Conservation (phyloP, 1,140 invertebrate species). For the Prorops nasuta region DNA sequence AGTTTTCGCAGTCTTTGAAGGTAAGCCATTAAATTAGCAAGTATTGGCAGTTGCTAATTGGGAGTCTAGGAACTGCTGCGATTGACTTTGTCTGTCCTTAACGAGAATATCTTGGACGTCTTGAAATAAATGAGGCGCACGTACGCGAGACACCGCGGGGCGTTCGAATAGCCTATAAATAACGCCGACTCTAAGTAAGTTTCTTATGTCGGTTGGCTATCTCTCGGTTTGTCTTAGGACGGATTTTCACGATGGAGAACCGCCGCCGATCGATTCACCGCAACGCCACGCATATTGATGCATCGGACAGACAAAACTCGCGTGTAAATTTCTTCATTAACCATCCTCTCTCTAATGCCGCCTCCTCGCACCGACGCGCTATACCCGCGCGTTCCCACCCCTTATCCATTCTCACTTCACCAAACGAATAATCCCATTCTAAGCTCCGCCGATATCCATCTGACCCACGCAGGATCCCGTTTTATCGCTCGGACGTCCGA, state of each 20-base stretch:
- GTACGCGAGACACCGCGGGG: conserved; percentile 26
- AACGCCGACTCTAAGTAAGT: conserved; percentile 21
- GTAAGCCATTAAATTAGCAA: too few species aligned
- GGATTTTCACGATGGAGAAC: conserved; percentile 36
- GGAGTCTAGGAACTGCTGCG: too few species aligned
- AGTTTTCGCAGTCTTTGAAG: too few species aligned
- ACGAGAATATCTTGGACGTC: conserved; percentile 8
- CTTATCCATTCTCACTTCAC: too few species aligned
- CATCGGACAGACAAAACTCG: conserved; percentile 27
- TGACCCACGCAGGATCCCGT: too few species aligned
- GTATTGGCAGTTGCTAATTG: too few species aligned
- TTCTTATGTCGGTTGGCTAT: conserved; percentile 27
- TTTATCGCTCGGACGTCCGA: too few species aligned
- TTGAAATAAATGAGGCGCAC: conserved; percentile 34
- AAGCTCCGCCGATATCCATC: too few species aligned
- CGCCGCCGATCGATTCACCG: conserved; percentile 31
- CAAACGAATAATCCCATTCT: too few species aligned
- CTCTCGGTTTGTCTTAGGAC: too few species aligned
- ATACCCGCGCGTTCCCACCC: too few species aligned
- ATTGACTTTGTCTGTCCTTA: background rate
- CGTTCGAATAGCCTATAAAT: conserved; percentile 41
- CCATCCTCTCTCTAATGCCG: conserved; percentile 25
- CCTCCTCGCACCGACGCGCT: too few species aligned
- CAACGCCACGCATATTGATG: conserved; percentile 32
- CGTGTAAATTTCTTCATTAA: conserved; percentile 49